Base-by-base conservation (phyloP, 2,888 invertebrate genomes). In the Sarcophaga variegata region DNA sequence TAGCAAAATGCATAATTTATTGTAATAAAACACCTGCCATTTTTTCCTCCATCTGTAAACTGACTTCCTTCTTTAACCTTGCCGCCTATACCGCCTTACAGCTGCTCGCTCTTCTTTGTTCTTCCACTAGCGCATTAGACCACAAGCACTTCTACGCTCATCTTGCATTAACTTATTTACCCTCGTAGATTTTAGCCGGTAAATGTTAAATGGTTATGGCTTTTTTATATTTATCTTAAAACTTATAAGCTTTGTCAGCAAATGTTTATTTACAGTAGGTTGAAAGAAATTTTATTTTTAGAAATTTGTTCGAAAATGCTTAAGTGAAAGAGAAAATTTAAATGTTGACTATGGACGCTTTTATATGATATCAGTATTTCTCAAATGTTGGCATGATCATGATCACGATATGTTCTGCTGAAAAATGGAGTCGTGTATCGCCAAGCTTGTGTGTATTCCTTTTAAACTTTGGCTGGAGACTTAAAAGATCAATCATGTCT, bases 1-100 rank as follows among this genome's bases (percentile, higher is more conserved):
- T 91, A 92, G 92, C 90, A 88, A 90, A 90, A 91, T 92, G 92
- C 91, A 92, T 92, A 93, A 92, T 92, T 93, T 92, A 92, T 92
- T 91, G 91, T 91, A 91, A 90, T 90, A 90, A 89, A 90, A 91
- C 93, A 93, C 92, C 92, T 92, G 92, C 89, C 90, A 89, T 91
- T 60, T 72, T 59, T 60, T 49, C 17, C 12, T 22, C 14, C 11
- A 12, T 67, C 4, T 54, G 54, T 37, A 37, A 37, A 37, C 54
- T 14, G 17, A 54, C 54, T 22, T 67, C 8, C 10, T 10, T 47
- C 22, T 49, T 37, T 37, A 37, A 37, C 37, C 10, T 4, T 54
- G 54, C 27, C 60, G 11, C 17, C 59, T 14, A 22, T 54, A 17
- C 54, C 17, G 54, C 17, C 4, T 37, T 37, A 37, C 37, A 2